Evolutionary conservation across 2,113 vertebrate species (phyloP).

Genomic region (Strix aluco): DNA sequence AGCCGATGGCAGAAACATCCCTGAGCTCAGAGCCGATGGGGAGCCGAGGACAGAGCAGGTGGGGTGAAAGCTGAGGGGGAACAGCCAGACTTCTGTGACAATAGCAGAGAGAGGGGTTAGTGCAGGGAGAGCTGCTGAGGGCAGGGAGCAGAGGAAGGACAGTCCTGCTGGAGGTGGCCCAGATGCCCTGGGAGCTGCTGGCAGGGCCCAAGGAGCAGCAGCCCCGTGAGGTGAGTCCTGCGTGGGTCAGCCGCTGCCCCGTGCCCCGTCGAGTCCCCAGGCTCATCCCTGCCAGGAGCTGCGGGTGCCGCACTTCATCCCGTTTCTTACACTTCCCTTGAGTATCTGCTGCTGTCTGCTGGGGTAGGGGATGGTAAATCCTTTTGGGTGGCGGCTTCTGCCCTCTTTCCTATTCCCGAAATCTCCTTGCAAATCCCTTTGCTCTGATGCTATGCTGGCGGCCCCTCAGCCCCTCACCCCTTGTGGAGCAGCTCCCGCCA

Average conservation of each 20-base stretch:
- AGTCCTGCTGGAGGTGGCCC: background rate
- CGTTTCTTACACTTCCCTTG: fast-evolving
- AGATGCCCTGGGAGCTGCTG: fast-evolving
- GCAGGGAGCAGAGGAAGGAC: background rate
- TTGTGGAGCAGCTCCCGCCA: fast-evolving
- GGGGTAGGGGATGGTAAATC: background rate
- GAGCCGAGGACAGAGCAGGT: background rate
- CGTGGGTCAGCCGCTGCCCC: fast-evolving
- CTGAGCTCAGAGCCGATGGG: fast-evolving
- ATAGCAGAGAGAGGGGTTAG: background rate
- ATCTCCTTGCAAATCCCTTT: background rate
- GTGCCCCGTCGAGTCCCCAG: fast-evolving
- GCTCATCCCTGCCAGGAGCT: background rate
- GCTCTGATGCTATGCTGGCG: fast-evolving
- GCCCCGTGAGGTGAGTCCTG: background rate
- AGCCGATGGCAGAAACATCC: background rate
- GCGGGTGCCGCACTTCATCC: fast-evolving
- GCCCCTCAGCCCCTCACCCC: fast-evolving
- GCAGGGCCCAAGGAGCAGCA: background rate
- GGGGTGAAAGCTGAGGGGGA: background rate
- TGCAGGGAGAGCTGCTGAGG: fast-evolving
- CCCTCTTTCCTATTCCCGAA: background rate
- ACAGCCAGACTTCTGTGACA: fast-evolving
- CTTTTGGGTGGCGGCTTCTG: background rate
- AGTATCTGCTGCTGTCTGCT: background rate